Base-by-base conservation (phyloP, 1,140 invertebrate genomes). In the Epicauta chinensis region DNA sequence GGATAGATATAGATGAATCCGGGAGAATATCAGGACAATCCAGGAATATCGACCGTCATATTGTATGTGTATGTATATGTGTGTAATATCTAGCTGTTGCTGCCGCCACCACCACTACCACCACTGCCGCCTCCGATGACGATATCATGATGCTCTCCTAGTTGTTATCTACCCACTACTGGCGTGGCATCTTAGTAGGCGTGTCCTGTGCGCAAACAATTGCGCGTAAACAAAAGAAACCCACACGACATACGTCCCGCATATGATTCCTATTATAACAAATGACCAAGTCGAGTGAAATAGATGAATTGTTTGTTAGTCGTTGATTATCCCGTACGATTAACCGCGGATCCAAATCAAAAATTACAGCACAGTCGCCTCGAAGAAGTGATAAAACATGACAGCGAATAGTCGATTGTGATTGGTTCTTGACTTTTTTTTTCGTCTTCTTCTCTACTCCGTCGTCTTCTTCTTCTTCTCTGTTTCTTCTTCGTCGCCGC, bases 341-440 rank as follows among this genome's bases (percentile, higher is more conserved):
- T 46, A 51, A 50, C 50, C 55, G 57, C 53, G 55, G 12, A 58
- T 55, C 56, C 53, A 51, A 59, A 59, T 58, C 60, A 62, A 64
- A 63, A 63, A 62, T 60, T 62, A 60, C 64, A 53, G 58, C 51
- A 63, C 62, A 63, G 63, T 64, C 59, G 57, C 60, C 58, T 46
- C 56, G 62, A 53, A 55, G 55, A 62, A 66, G 61, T 68, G 66
- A 68, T 63, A 68, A 66, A 68, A 68, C 66, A 68, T 68, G 66
- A 68, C 64, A 68, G 60, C 64, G 61, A 60, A 61, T 55, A 44
- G 56, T 51, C 61, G 46, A 34, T 53, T 58, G 61, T 65, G 66
- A 65, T 64, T 65, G 66, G 64, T 60, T 7, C 23, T 3, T 2
- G 7, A n/a, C n/a, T n/a, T n/a, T 48, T 44, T 15, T 36, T 15